Conservation (phyloP, 1,140 invertebrate species). For the Akabosia matsudoensis region DNA sequence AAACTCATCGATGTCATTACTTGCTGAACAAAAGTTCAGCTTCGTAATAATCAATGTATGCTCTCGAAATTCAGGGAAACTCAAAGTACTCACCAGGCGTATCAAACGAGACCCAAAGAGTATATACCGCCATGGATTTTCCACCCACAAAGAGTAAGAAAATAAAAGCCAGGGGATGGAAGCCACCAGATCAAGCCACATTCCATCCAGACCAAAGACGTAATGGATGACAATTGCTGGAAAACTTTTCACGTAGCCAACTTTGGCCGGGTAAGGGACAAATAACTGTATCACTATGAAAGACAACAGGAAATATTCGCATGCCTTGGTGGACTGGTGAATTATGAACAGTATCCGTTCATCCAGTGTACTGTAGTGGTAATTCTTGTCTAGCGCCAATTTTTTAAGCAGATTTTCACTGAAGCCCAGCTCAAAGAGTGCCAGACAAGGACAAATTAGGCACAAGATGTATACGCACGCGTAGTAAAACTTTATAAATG, state of each 20-base stretch:
- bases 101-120: no score
- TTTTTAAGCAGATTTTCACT: neutral
- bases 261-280: neutral
- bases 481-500: conserved; percentile 27
- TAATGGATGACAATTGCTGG: neutral
- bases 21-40: neutral
- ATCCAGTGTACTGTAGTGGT: neutral
- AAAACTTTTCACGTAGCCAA: neutral
- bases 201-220: neutral
- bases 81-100: no score
- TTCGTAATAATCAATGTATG: neutral
- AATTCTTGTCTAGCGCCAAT: neutral
- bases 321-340: neutral
- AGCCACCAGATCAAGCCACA: neutral
- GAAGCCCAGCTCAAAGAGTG: conserved; percentile 29
- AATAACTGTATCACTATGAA: neutral
- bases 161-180: no score
- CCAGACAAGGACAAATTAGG: conserved; percentile 28
- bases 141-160: no score
- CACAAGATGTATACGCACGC: conserved; percentile 1
- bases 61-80: no score
- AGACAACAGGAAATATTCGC: neutral
- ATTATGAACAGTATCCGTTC: neutral
- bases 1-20: neutral
- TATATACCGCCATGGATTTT: no score